A percentile compares a stretch with the other conserved stretches of the same genome.
Conservation (phyloP, 2,113 vertebrate genomes). For the Theristicus caerulescens region DNA sequence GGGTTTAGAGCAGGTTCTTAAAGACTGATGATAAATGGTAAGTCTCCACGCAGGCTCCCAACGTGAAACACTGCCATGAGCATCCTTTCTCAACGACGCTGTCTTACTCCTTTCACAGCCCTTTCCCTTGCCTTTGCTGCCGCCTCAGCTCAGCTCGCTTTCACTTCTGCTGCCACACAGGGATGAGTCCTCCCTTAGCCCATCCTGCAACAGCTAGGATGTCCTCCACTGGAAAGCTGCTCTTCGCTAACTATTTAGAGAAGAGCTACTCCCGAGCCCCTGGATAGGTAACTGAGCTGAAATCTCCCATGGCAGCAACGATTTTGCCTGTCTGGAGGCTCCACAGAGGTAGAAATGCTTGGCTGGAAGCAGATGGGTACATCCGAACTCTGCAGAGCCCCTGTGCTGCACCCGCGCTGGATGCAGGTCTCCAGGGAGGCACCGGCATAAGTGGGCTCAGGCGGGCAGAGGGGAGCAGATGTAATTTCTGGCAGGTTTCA, state of each 20-base stretch:
- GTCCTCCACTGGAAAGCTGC: background rate
- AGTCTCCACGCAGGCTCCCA: accelerated
- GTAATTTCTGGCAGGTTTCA: background rate
- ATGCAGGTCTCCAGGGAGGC: background rate
- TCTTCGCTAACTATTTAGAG: background rate
- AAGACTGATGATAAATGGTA: background rate
- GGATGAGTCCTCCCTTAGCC: background rate
- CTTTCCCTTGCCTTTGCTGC: background rate
- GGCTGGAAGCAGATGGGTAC: background rate
- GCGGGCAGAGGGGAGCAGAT: background rate
- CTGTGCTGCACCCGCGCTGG: background rate
- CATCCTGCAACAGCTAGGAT: background rate
- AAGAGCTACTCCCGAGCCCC: background rate
- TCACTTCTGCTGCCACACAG: background rate
- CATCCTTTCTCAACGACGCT: background rate
- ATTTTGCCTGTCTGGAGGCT: background rate
- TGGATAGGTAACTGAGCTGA: background rate
- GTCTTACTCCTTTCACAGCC: background rate
- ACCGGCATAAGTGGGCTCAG: accelerated
- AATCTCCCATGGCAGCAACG: background rate
- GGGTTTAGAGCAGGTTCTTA: background rate
- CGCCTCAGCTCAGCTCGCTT: background rate
- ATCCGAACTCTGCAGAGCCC: background rate
- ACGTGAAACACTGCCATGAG: background rate
- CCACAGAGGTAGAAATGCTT: background rate